A percentile compares a stretch with the other conserved stretches of the same genome.
Conservation (phyloP, 2,888 invertebrate genomes). For the Drosophila robusta region DNA sequence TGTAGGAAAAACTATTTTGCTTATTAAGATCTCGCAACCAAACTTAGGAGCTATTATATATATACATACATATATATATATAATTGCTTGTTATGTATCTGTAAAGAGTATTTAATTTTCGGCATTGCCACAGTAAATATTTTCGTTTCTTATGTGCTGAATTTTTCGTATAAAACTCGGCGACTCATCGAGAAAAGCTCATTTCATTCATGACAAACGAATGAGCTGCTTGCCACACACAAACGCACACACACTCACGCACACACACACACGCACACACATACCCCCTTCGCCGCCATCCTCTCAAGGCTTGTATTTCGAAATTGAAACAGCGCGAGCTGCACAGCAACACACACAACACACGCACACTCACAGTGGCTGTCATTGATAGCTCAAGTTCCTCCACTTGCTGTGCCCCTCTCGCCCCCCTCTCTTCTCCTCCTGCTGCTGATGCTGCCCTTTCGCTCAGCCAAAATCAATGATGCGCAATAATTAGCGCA, state of each 20-base stretch:
- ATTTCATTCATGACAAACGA: constrained; percentile 69
- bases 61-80: no score
- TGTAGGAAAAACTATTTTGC: no score
- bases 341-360: constrained; percentile 16
- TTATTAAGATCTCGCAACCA: no score
- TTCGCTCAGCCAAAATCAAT: constrained; percentile 57
- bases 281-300: no score
- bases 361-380: constrained; percentile 41
- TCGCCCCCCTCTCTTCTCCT: neutral
- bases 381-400: constrained; percentile 66
- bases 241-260: constrained; percentile 6
- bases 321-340: constrained; percentile 58
- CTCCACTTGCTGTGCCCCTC: neutral
- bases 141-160: neutral
- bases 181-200: constrained; percentile 47
- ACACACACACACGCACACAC: constrained; percentile 6
- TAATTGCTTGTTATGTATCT: no score
- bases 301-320: constrained; percentile 43
- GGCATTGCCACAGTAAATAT: neutral
- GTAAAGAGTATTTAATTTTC: constrained; percentile 11
- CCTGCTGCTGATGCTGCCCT: constrained; percentile 6
- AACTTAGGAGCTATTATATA: no score
- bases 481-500: constrained; percentile 79
- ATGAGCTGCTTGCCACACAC: constrained; percentile 21
- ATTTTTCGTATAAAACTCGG: constrained; percentile 16